Evolutionary conservation across 2,113 vertebrate genomes (phyloP).

Genomic region (Benitochromis conjunctus): DNA sequence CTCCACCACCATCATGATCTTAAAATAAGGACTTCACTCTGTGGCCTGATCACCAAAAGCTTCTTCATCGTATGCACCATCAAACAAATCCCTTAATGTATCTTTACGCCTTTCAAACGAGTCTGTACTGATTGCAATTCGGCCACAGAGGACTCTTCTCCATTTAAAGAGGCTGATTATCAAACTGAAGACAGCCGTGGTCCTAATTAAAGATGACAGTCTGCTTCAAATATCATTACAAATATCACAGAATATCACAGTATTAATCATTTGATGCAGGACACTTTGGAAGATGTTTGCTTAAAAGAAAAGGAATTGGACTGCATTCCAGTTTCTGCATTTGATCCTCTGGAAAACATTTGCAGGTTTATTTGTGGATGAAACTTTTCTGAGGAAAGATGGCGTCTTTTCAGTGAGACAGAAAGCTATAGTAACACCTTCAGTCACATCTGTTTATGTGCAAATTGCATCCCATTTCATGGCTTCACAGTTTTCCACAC

Average conservation of each 20-base stretch:
- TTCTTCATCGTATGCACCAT: background rate
- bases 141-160: background rate
- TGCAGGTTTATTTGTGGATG: background rate
- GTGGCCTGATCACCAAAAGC: background rate
- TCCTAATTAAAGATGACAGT: background rate
- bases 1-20: accelerated
- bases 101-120: background rate
- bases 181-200: background rate
- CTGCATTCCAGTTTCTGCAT: background rate
- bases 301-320: background rate
- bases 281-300: background rate
- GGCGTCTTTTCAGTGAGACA: background rate
- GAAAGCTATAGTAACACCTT: background rate
- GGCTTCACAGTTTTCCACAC: background rate
- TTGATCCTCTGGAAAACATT: background rate
- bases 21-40: background rate
- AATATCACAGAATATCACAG: background rate
- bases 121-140: background rate
- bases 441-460: background rate
- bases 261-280: background rate
- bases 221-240: background rate
- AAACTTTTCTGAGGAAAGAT: background rate
- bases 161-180: background rate
- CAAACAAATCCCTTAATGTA: background rate
- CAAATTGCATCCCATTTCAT: background rate